Evolutionary conservation across 2,797 vertebrate genomes (phyloP), one percentile per base, ranked within the genome.

Genomic region (Myiotriccus ornatus): DNA sequence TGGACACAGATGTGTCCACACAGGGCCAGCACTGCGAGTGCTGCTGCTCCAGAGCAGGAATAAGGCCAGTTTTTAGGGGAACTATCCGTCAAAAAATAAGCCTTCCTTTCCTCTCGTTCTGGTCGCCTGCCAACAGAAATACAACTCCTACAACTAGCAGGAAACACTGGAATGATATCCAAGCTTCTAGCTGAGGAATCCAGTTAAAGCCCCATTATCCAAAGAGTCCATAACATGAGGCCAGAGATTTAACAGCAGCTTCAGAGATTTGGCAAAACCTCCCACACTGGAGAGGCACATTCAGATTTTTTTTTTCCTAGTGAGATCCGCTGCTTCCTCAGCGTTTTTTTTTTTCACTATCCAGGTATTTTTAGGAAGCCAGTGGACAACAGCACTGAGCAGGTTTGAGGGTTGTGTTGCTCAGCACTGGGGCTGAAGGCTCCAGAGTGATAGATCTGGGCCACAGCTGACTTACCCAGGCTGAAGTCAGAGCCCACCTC

Each of bases 231-330:
- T 67, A 60, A 68, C 27, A 70, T 71, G 76, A 3, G 81, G 83
- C 90, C 92, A 73, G 95, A 89, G 93, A 34, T 93, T 91, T 94
- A 94, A 44, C 62, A 70, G 82, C 91, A 89, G 94, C 93, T 94
- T 90, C 14, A 71, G 73, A 89, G 93, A 93, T 93, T 87, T 96
- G 91, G 91, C 82, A 91, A 75, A 94, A 20, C 79, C 69, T 62
- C 90, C 43, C 46, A 47, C 1, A 0, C 46, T 10, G 49, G 2
- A 57, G 74, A 55, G n/a, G 68, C 60, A 17, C 44, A 12, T 7
- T 57, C 49, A 15, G 37, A 21, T 19, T 69, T 30, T 64, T 84
- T 47, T 39, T 39, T 41, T 41, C 12, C 68, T 52, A 77, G 71
- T 0, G 0, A 74, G 41, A 19, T 15, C 28, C 13, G 6, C 68